phyloP scores from a whole-genome alignment of 2,888 invertebrate species.

The Acanthosepion esculentum region DNA sequence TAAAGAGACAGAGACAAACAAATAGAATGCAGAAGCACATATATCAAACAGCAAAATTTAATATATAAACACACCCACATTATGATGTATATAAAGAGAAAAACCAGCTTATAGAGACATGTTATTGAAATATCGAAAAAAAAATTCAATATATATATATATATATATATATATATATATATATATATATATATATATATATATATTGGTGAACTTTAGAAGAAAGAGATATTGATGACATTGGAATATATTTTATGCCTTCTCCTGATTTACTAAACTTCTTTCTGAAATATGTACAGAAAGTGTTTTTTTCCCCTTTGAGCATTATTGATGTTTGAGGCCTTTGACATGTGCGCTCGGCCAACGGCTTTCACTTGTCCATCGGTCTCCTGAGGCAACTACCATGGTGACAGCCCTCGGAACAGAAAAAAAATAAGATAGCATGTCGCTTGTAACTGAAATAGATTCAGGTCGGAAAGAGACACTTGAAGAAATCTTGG shows the following conservation, averaged over 20 bases:
- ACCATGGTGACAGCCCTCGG: not conserved
- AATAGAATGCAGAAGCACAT: too few relatives aligned
- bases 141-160: not conserved
- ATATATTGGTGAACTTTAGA: not conserved
- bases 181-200: not conserved
- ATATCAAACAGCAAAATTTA: too few relatives aligned
- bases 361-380: not conserved
- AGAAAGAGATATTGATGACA: not conserved
- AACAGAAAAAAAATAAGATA: not conserved
- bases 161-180: not conserved
- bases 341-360: too few relatives aligned
- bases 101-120: too few relatives aligned
- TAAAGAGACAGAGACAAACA: too few relatives aligned
- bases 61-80: too few relatives aligned
- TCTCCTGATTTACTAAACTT: not conserved
- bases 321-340: not conserved
- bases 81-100: too few relatives aligned
- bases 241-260: not conserved
- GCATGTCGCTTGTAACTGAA: not conserved
- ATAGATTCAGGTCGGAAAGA: not conserved
- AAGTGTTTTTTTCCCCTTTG: not conserved
- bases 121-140: too few relatives aligned
- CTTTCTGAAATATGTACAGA: not conserved
- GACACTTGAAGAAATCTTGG: not conserved
- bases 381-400: not conserved